A percentile compares a stretch with the other conserved stretches of the same genome.
Conservation (phyloP, 2,797 vertebrate genomes). For the Myripristis murdjan region DNA sequence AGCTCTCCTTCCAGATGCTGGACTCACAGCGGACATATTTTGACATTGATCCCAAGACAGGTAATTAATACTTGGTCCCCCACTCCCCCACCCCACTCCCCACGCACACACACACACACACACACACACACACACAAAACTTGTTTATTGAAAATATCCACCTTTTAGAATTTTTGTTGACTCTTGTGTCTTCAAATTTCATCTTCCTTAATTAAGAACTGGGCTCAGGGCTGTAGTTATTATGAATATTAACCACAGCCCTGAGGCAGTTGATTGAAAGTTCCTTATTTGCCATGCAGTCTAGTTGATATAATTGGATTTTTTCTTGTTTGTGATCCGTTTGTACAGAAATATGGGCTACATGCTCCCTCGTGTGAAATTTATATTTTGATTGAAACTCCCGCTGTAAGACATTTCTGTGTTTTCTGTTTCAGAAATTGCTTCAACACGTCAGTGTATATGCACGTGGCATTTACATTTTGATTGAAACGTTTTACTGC, state of each 20-base stretch:
- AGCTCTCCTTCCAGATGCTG: conserved; percentile 89
- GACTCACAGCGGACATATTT: conserved; percentile 91
- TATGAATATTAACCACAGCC: neutral
- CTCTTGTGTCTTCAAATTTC: too few species aligned
- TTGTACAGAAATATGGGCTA: conserved; percentile 28
- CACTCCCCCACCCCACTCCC: too few species aligned
- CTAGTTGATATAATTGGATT: conserved; percentile 34
- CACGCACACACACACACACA: too few species aligned
- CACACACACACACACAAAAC: too few species aligned
- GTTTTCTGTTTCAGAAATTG: conserved; percentile 1
- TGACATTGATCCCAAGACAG: conserved; percentile 88
- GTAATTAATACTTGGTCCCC: conserved; percentile 77
- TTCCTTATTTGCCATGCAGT: conserved; percentile 5
- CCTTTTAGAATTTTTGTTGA: too few species aligned
- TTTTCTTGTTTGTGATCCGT: conserved; percentile 27
- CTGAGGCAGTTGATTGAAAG: conserved; percentile 21
- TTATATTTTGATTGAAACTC: conserved; percentile 38
- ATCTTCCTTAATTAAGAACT: too few species aligned
- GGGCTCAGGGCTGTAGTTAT: too few species aligned
- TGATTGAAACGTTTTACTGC: conserved; percentile 19
- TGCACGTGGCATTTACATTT: conserved; percentile 36
- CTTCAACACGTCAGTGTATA: neutral
- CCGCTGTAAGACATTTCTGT: conserved; percentile 25
- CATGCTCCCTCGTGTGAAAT: conserved; percentile 16
- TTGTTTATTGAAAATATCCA: too few species aligned